A percentile compares a stretch with the other conserved stretches of the same genome.
Conservation (phyloP, 1,140 invertebrate species). For the Aphidius gifuensis region DNA sequence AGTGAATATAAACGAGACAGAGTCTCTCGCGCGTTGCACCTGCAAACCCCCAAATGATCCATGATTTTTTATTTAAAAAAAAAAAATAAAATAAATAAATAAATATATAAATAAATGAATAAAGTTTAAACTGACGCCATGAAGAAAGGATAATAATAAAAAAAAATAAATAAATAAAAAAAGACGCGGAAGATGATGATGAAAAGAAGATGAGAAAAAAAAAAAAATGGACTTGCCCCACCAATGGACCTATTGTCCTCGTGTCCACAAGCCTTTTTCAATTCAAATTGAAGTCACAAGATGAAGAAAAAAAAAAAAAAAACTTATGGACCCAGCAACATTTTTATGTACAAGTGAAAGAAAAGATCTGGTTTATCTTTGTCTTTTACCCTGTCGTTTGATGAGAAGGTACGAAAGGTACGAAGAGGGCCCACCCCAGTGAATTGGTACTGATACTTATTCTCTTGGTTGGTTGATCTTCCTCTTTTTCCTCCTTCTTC, state of each 20-base stretch:
- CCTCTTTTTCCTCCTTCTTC: constrained; percentile 8
- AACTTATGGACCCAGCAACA: constrained; percentile 15
- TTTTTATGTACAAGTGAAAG: constrained; percentile 27
- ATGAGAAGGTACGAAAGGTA: not conserved
- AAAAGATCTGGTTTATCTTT: constrained; percentile 23
- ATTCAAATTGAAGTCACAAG: constrained; percentile 50
- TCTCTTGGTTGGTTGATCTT: not conserved
- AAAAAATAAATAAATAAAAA: constrained; percentile 4
- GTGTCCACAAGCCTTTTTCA: constrained; percentile 51
- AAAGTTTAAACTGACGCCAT: no score
- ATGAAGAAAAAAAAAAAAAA: constrained; percentile 29
- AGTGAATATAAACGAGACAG: no score
- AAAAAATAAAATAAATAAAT: no score
- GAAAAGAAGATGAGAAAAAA: constrained; percentile 6
- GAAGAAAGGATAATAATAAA: no score
- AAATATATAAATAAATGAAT: no score
- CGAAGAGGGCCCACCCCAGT: not conserved
- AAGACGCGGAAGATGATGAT: constrained; percentile 12
- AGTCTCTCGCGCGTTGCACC: not conserved
- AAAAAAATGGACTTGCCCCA: constrained; percentile 25
- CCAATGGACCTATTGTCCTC: constrained; percentile 46
- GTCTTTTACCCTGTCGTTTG: not conserved
- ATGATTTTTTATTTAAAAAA: no score
- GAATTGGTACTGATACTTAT: not conserved
- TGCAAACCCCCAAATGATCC: no score